Evolutionary conservation across 2,888 invertebrate species (phyloP), one percentile per base, ranked within the genome.

Genomic region (Ectropis crepuscularia): DNA sequence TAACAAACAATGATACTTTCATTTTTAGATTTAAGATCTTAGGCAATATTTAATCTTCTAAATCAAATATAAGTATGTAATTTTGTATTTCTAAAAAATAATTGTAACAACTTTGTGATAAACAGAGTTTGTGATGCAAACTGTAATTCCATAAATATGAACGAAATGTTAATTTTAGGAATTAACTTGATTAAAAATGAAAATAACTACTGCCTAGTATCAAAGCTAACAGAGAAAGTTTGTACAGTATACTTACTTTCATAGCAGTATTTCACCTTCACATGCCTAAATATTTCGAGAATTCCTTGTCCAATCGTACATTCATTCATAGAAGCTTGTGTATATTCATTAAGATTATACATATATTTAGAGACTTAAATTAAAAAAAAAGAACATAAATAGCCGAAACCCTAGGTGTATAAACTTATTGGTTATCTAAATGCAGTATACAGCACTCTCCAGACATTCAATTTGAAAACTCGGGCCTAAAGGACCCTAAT

Each of bases 11-110:
- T 6, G 10, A 45, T 57, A 49, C 58, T 69, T 57, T 67, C 63
- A 62, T 67, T 46, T 28, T 53, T 69, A 66, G 58, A 48, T 63
- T 38, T 70, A 68, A 60, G 72, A 61, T 82, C 39, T 66, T 64
- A 47, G 63, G 48, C 53, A 55, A 51, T 58, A 58, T 51, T 46
- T 65, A 65, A 65, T 59, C 59, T 57, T 53, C 57, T 63, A 63
- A 69, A 55, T 53, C 53, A 45, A 53, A 10, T 36, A 55, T 49
- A 5, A 38, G 9, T 49, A 51, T 37, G 49, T 51, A 39, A 5
- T 39, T 55, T 49, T 11, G 42, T 63, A 59, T 64, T 57, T 57
- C 12, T 53, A 53, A 60, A 60, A 60, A 60, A 60, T 57, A 59
- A 45, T 55, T 43, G 42, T 59, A 58, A 54, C 46, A 39, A 48